These are phyloP conservation scores for Omphaloscelis lunosa DNA, from an alignment of 2,888 invertebrate species.

Conservation along the genomic window DNA sequence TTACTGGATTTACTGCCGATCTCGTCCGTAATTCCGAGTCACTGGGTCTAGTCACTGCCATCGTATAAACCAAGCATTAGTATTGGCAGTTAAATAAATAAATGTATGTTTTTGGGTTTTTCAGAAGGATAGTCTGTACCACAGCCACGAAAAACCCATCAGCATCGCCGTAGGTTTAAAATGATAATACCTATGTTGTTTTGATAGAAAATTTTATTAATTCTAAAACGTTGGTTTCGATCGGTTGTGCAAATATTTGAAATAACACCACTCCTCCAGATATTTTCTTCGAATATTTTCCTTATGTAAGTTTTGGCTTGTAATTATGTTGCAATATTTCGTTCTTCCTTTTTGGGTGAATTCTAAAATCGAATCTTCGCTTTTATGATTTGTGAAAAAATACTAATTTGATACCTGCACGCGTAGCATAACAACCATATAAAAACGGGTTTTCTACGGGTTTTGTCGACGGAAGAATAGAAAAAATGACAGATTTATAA, in stretches of 20 bases:
- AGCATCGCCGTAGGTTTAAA: not conserved
- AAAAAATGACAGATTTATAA: too few relatives aligned
- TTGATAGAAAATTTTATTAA: not conserved
- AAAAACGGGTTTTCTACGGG: too few relatives aligned
- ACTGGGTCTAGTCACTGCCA: too few relatives aligned
- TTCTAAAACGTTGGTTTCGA: not conserved
- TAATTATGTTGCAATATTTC: not conserved
- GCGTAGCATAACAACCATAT: too few relatives aligned
- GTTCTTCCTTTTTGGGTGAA: not conserved
- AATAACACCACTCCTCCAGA: not conserved
- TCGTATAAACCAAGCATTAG: not conserved
- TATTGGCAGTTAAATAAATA: not conserved
- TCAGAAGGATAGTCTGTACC: slow-evolving; percentile 24
- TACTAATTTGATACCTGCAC: not conserved
- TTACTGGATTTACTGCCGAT: too few relatives aligned
- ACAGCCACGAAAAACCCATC: slow-evolving; percentile 18
- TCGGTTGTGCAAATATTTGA: slow-evolving; percentile 11
- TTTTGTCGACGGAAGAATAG: too few relatives aligned
- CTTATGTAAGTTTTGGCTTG: not conserved
- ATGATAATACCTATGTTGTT: not conserved
- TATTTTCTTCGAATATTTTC: not conserved
- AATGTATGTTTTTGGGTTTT: slow-evolving; percentile 46
- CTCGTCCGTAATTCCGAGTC: too few relatives aligned
- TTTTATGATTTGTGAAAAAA: not conserved
- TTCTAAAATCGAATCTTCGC: not conserved